Evolutionary conservation across 2,113 vertebrate genomes (phyloP).

Genomic region (Raja brachyura): DNA sequence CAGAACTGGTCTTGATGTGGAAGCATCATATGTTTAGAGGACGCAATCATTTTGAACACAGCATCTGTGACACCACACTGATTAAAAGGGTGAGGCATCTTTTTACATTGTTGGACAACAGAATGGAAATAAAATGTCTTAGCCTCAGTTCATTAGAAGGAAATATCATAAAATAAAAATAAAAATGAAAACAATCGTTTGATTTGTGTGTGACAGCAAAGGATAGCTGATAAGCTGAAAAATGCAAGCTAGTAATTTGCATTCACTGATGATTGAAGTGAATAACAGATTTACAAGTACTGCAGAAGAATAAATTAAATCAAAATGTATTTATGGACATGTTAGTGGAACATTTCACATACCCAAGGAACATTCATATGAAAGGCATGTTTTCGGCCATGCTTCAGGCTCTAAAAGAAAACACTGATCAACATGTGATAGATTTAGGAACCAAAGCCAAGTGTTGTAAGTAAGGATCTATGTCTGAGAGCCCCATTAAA

Average conservation of each 20-base stretch:
- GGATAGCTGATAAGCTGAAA: not conserved
- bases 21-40: not conserved
- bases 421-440: not conserved
- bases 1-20: not conserved
- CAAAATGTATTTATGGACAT: not conserved
- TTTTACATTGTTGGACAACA: too few species aligned
- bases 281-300: not conserved
- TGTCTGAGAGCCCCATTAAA: not conserved
- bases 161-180: not conserved
- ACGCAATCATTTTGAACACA: not conserved
- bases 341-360: not conserved
- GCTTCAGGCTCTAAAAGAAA: not conserved
- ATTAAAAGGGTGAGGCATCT: not conserved
- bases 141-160: not conserved
- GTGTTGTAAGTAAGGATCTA: not conserved
- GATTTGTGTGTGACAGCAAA: not conserved
- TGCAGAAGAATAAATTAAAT: not conserved
- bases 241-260: not conserved
- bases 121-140: not conserved
- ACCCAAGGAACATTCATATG: not conserved
- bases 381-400: not conserved
- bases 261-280: not conserved
- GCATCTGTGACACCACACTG: not conserved
- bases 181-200: not conserved
- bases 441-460: not conserved